Base-by-base conservation (phyloP, 2,797 vertebrate genomes). In the Smutsia temminckii region DNA sequence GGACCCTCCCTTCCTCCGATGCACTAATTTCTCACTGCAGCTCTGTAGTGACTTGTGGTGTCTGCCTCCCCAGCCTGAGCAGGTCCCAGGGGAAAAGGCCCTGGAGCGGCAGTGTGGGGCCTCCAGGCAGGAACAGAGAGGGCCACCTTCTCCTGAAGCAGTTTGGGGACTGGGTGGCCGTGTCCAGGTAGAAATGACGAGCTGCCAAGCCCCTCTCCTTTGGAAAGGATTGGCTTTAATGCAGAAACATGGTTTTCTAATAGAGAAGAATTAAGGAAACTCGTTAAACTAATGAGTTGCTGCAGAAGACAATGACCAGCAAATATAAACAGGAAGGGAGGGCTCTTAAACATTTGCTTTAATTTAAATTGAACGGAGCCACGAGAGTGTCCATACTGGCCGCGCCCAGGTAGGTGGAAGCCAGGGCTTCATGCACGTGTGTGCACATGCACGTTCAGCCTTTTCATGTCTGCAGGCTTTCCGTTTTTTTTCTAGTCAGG, bases 281-380 rank as follows among this genome's bases (percentile, higher is more conserved):
- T 93, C 95, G 78, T 86, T 86, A 86, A 74, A 55, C 93, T 93
- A 85, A 89, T 55, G 77, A 85, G 89, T 49, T 68, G 81, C 74
- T 90, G 37, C 8, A 1, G 68, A 86, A 81, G 93, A 72, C 37
- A 0, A 0, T 8, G 74, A 42, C 53, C 75, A 71, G 75, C 61
- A 55, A 63, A 92, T 14, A 20, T 49, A 29, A 63, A 11, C 63
- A 1, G 85, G 42, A 40, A 55, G 29, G 42, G 32, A 27, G 40
- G 64, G n/a, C 37, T 68, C 57, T 37, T 27, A 20, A 61, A 72
- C 27, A 5, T 17, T 25, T 8, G 49, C 66, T 86, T 77, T 53
- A 17, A 53, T 78, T 81, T 51, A 46, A 69, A 92, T 13, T 8
- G 68, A 89, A 61, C 40, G 7, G 74, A 61, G 55, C 46, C 6